Percentiles rank a stretch among this genome's conserved stretches.
phyloP scores from a whole-genome alignment of 1,140 invertebrate species.

The Drosophila auraria region DNA sequence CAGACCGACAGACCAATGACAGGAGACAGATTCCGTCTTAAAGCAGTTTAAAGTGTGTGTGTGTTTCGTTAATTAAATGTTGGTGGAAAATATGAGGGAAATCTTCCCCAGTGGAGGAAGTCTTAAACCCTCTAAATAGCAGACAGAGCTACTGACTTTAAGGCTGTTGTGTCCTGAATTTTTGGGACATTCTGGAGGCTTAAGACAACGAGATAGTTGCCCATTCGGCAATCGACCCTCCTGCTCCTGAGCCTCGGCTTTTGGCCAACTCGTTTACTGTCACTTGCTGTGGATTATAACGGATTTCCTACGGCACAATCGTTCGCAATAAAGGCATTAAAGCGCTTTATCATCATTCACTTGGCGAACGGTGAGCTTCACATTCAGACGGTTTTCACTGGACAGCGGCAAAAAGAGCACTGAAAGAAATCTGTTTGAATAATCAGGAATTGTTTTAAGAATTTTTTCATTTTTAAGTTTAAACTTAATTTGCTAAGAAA shows the following conservation, averaged over 20 bases:
- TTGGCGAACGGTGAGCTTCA: conserved; percentile 65
- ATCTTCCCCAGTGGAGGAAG: conserved; percentile 26
- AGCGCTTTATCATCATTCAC: conserved; percentile 81
- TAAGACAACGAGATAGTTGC: conserved; percentile 70
- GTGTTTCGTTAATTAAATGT: conserved; percentile 22
- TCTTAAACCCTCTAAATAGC: conserved; percentile 16
- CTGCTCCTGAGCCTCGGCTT: not conserved
- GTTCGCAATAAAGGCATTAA: conserved; percentile 80
- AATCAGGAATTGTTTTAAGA: no score
- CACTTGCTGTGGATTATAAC: conserved; percentile 82
- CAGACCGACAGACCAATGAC: conserved; percentile 30
- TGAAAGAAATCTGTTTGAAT: not conserved
- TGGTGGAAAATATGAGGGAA: conserved; percentile 52
- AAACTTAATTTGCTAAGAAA: no score
- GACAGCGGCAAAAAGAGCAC: conserved; percentile 12
- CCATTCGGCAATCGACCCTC: conserved; percentile 43
- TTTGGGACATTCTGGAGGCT: conserved; percentile 22
- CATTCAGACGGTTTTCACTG: conserved; percentile 40
- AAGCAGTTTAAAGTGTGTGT: conserved; percentile 58
- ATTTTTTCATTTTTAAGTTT: no score
- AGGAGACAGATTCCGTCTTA: conserved; percentile 41
- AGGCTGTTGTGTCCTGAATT: conserved; percentile 41
- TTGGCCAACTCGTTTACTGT: conserved; percentile 76
- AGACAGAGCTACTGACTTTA: conserved; percentile 19
- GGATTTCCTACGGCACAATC: conserved; percentile 75